Percentiles rank a stretch among this genome's conserved stretches.
These are phyloP conservation scores for Phataginus tricuspis DNA, from an alignment of 2,797 vertebrate genomes.

Conservation along the genomic window DNA sequence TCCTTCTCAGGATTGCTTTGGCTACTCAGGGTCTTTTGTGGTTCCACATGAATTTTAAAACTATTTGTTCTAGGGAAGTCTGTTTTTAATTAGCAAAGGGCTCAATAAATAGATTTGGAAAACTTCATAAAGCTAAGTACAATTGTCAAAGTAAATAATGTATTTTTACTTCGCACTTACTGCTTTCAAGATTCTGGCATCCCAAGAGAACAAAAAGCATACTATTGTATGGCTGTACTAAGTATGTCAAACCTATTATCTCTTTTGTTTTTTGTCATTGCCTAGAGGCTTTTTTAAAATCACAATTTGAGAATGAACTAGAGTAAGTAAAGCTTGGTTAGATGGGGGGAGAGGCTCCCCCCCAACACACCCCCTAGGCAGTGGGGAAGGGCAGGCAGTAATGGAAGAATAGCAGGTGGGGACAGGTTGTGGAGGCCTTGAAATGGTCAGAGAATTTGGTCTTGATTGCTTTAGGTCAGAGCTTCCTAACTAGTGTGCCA, in stretches of 20 bases:
- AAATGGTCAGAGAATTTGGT: conserved; percentile 5
- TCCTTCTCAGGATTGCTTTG: too few species aligned
- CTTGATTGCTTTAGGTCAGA: conserved; percentile 26
- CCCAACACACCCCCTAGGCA: too few species aligned
- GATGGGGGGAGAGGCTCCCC: not conserved
- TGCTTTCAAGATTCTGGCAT: not conserved
- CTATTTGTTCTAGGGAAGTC: too few species aligned
- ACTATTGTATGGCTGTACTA: not conserved
- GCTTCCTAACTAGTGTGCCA: not conserved
- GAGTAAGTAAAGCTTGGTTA: not conserved
- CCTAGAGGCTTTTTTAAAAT: not conserved
- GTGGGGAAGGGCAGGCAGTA: not conserved
- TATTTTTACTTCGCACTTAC: not conserved
- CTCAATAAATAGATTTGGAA: not conserved
- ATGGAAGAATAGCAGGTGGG: not conserved
- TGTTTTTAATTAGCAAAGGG: not conserved
- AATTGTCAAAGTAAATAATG: not conserved
- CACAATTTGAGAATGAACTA: not conserved
- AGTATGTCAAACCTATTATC: not conserved
- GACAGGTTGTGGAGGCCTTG: not conserved
- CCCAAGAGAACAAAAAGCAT: not conserved
- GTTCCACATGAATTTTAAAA: too few species aligned
- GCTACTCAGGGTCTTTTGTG: too few species aligned
- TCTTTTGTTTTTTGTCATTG: not conserved
- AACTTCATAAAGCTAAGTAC: not conserved